These are phyloP conservation scores for Channa striata DNA, from an alignment of 2,797 vertebrate genomes.

Conservation along the genomic window DNA sequence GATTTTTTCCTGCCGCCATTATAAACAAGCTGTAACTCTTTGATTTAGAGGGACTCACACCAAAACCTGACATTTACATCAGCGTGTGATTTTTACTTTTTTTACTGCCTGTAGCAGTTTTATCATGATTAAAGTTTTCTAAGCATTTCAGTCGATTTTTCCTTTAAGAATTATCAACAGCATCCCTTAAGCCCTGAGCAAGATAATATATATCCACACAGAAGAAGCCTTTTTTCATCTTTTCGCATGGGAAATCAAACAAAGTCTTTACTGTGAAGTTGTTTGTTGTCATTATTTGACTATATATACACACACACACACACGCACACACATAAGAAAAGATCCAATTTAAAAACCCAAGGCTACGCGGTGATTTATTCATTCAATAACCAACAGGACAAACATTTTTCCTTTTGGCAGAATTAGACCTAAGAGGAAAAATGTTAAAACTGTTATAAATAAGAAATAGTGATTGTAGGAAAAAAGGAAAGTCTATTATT, in stretches of 20 bases:
- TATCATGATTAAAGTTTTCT: conserved; percentile 3
- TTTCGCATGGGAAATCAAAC: conserved; percentile 1
- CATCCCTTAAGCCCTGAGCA: conserved; percentile 5
- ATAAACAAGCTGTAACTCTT: conserved; percentile 10
- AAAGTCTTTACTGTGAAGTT: conserved; percentile 3
- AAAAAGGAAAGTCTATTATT: conserved; percentile 6
- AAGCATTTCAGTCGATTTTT: conserved; percentile 1
- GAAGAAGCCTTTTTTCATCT: conserved; percentile 13
- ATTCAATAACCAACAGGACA: conserved; percentile 62
- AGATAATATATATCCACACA: not conserved
- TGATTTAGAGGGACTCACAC: conserved; percentile 13
- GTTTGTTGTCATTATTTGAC: conserved; percentile 23
- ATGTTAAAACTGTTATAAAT: conserved; percentile 34
- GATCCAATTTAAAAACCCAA: conserved; percentile 21
- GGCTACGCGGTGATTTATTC: conserved; percentile 64
- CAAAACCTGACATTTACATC: conserved; percentile 26
- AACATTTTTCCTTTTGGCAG: conserved; percentile 65
- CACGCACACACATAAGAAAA: conserved; percentile 1
- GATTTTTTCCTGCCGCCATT: conserved; percentile 6
- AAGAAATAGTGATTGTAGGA: conserved; percentile 24
- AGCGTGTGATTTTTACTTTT: conserved; percentile 7
- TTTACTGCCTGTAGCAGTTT: not conserved
- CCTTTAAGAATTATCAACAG: conserved; percentile 6
- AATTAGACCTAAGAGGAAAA: conserved; percentile 50
- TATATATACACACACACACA: not conserved